A percentile compares a stretch with the other conserved stretches of the same genome.
phyloP scores from a whole-genome alignment of 2,888 invertebrate species.

The Microctonus brassicae region DNA sequence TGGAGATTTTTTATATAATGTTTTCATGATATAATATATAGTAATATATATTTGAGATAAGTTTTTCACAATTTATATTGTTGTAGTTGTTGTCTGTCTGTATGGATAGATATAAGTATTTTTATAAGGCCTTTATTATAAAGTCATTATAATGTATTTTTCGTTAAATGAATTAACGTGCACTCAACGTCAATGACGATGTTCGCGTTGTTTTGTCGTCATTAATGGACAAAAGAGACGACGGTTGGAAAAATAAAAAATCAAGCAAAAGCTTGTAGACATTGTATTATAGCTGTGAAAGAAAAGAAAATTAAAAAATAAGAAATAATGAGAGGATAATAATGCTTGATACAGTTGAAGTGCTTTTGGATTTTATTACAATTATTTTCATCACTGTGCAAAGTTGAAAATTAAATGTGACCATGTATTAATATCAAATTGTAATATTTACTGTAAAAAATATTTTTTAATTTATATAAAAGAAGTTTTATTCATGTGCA shows the following conservation, averaged over 20 bases:
- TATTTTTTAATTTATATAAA: too few species aligned
- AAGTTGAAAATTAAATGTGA: too few species aligned
- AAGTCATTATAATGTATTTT: conserved; percentile 43
- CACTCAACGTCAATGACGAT: conserved; percentile 33
- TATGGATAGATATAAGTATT: too few species aligned
- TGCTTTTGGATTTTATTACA: neutral
- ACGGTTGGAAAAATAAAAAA: conserved; percentile 18
- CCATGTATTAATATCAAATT: too few species aligned
- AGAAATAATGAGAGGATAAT: neutral
- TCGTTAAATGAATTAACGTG: conserved; percentile 46
- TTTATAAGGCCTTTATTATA: conserved; percentile 33
- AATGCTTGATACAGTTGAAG: neutral
- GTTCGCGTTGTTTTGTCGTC: conserved; percentile 29
- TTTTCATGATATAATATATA: too few species aligned
- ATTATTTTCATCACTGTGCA: neutral
- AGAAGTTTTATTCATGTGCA: too few species aligned
- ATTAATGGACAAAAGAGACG: conserved; percentile 33
- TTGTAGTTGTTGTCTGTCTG: too few species aligned
- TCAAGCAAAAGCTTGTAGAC: conserved; percentile 15
- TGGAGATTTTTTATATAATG: too few species aligned
- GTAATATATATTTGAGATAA: too few species aligned
- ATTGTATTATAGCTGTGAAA: neutral
- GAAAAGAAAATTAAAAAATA: neutral
- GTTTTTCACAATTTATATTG: too few species aligned
- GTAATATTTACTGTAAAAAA: too few species aligned